phyloP scores from a whole-genome alignment of 2,888 invertebrate genomes.

The Cetonia aurata region DNA sequence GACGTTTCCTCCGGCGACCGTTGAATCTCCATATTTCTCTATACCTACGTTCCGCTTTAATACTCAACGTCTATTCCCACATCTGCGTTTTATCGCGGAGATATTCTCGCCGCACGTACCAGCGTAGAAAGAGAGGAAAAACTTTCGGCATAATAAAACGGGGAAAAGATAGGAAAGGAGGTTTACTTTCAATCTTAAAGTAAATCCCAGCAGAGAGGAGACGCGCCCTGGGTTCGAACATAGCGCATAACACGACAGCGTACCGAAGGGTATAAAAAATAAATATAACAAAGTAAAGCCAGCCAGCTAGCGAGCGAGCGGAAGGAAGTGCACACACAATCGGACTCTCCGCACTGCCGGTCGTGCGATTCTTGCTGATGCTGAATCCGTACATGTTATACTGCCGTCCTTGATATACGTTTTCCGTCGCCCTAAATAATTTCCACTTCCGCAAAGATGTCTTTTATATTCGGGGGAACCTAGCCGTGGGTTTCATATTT shows the following conservation, averaged over 20 bases:
- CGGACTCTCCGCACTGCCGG: neutral
- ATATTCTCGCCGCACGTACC: neutral
- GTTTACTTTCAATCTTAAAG: slow-evolving; percentile 38
- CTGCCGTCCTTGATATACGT: slow-evolving; percentile 28
- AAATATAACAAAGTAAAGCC: slow-evolving; percentile 31
- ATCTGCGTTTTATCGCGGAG: slow-evolving; percentile 6
- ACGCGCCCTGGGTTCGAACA: neutral
- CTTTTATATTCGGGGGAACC: slow-evolving; percentile 33
- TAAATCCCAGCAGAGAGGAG: slow-evolving; percentile 22
- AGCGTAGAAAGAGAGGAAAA: neutral
- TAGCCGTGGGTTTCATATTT: slow-evolving; percentile 11
- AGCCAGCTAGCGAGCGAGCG: neutral
- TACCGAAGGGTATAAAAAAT: slow-evolving; percentile 26
- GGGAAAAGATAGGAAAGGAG: slow-evolving; percentile 11
- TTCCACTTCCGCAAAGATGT: slow-evolving; percentile 40
- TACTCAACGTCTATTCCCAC: no score
- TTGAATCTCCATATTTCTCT: no score
- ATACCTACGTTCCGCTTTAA: no score
- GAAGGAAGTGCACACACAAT: slow-evolving; percentile 24
- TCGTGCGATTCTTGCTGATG: no score
- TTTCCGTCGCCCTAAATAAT: slow-evolving; percentile 37
- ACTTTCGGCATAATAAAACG: neutral
- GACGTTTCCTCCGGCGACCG: no score
- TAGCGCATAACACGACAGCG: neutral
- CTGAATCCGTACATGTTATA: slow-evolving; percentile 33